phyloP scores from a whole-genome alignment of 2,888 invertebrate species.

The Argyresthia albistria region DNA sequence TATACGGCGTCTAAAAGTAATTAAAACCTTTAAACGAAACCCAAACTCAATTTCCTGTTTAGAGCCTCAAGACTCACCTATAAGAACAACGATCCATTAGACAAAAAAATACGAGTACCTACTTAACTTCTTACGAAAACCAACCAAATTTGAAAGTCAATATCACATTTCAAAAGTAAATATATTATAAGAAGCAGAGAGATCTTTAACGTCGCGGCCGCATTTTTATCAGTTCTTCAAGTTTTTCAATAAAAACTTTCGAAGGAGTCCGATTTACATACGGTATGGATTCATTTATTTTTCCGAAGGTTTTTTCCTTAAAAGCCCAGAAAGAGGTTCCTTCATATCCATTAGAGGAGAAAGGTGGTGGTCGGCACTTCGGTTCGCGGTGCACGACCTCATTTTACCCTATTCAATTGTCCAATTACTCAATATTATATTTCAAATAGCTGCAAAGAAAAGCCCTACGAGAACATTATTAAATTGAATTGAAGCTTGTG shows the following conservation, averaged over 20 bases:
- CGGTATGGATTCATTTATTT: slow-evolving; percentile 67
- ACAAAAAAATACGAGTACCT: too few species aligned
- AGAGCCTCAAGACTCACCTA: too few species aligned
- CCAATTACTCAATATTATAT: slow-evolving; percentile 41
- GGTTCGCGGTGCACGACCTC: slow-evolving; percentile 11
- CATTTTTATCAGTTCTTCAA: slow-evolving; percentile 68
- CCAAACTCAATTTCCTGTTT: too few species aligned
- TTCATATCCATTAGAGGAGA: slow-evolving; percentile 56
- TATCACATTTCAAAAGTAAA: slow-evolving; percentile 13
- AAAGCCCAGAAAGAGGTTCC: slow-evolving; percentile 52
- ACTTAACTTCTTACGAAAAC: not conserved
- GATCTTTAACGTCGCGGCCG: slow-evolving; percentile 55
- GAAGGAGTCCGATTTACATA: slow-evolving; percentile 64
- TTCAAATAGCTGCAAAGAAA: slow-evolving; percentile 18
- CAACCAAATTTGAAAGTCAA: slow-evolving; percentile 6
- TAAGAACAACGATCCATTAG: too few species aligned
- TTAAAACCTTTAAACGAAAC: too few species aligned
- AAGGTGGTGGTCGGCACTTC: slow-evolving; percentile 38
- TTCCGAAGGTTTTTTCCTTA: slow-evolving; percentile 59
- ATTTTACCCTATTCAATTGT: slow-evolving; percentile 8
- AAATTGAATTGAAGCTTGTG: not conserved
- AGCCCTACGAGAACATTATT: too few species aligned
- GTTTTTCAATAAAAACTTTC: slow-evolving; percentile 72
- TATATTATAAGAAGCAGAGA: slow-evolving; percentile 27
- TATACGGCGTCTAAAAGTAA: too few species aligned